Evolutionary conservation across 2,113 vertebrate genomes (phyloP).

Genomic region (Callipepla californica): DNA sequence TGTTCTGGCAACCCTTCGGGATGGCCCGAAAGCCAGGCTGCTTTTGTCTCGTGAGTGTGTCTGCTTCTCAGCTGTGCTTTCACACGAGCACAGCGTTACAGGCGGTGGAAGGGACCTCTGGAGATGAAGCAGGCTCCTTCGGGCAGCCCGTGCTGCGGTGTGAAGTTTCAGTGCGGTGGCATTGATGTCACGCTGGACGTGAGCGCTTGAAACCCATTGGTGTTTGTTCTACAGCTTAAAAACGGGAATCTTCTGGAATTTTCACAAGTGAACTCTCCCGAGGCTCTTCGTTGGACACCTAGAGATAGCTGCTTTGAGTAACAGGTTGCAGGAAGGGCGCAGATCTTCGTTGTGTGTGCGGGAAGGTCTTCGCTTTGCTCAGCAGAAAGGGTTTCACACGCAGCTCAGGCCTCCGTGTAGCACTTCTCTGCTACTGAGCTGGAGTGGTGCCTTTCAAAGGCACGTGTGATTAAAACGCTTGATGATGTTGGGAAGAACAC

Average conservation of each 20-base stretch:
- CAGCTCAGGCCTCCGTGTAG: neutral
- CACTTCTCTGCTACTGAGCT: neutral
- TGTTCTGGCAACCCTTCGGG: neutral
- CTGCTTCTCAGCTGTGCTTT: neutral
- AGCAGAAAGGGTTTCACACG: neutral
- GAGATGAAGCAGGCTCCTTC: no score
- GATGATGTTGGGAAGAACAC: neutral
- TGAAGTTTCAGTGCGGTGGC: neutral
- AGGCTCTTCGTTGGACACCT: neutral
- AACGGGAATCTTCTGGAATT: neutral
- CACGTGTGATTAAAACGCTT: neutral
- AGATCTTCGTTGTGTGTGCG: neutral
- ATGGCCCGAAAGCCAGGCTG: conserved; percentile 7
- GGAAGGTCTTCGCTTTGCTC: neutral
- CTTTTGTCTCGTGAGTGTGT: conserved; percentile 21
- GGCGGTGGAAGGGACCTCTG: no score
- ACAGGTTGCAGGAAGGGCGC: neutral
- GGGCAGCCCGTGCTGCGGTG: neutral
- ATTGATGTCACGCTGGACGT: neutral
- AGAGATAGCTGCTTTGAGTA: neutral
- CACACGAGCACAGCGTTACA: no score
- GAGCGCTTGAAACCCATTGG: neutral
- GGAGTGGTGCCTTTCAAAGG: neutral
- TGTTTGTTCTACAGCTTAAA: neutral
- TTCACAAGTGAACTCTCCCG: neutral